Evolutionary conservation across 1,140 invertebrate genomes (phyloP).

Genomic region (Psix sp.): DNA sequence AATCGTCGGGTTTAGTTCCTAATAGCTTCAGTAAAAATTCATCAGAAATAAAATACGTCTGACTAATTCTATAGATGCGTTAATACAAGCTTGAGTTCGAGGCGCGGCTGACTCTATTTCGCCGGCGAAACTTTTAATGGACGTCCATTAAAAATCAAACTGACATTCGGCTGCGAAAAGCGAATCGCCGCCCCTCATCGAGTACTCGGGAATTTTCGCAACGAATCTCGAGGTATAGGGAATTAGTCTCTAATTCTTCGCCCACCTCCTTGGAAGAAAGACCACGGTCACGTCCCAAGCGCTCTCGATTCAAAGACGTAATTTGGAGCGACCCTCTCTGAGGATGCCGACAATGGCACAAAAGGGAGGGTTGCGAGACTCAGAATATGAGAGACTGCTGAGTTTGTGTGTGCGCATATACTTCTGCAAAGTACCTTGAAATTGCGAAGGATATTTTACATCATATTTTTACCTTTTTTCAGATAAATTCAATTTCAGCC

Average conservation of each 20-base stretch:
- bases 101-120: slow-evolving; percentile 22
- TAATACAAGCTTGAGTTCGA: slow-evolving; percentile 36
- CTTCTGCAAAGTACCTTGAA: slow-evolving; percentile 23
- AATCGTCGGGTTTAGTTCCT: no score
- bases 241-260: slow-evolving; percentile 62
- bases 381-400: slow-evolving; percentile 27
- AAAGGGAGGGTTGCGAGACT: slow-evolving; percentile 43
- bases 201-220: slow-evolving; percentile 46
- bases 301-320: slow-evolving; percentile 59
- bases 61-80: slow-evolving; percentile 41
- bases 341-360: slow-evolving; percentile 54
- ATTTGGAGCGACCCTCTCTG: slow-evolving; percentile 56
- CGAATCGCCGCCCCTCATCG: slow-evolving; percentile 29
- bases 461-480: slow-evolving; percentile 15
- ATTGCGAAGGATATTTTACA: slow-evolving; percentile 22
- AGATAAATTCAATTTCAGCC: not conserved
- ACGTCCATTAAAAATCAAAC: slow-evolving; percentile 61
- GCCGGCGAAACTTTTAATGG: slow-evolving; percentile 58
- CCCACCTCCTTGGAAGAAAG: slow-evolving; percentile 55
- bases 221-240: slow-evolving; percentile 51
- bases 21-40: slow-evolving; percentile 9
- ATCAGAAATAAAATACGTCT: slow-evolving; percentile 29
- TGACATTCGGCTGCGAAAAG: slow-evolving; percentile 51
- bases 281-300: slow-evolving; percentile 59
- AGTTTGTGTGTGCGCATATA: slow-evolving; percentile 21